Conservation (phyloP, 2,888 invertebrate genomes). For the Hemithea aestivaria region DNA sequence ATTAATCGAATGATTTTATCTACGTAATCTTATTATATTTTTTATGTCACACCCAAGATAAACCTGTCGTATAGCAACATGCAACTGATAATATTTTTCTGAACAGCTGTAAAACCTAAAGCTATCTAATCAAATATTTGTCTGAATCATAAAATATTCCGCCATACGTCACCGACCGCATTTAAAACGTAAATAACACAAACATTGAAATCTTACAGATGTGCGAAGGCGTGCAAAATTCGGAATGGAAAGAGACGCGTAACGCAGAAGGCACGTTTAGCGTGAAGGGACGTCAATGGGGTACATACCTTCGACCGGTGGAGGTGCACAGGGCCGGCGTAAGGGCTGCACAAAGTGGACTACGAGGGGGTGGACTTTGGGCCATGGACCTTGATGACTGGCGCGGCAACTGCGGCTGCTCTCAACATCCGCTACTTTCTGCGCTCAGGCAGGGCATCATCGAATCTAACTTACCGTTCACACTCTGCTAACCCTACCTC, state of each 20-base stretch:
- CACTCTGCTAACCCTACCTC: slow-evolving; percentile 32
- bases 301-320: slow-evolving; percentile 85
- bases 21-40: too few relatives aligned
- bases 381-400: slow-evolving; percentile 89
- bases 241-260: slow-evolving; percentile 75
- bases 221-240: slow-evolving; percentile 78
- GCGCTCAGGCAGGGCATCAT: slow-evolving; percentile 73
- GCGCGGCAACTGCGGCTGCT: slow-evolving; percentile 83
- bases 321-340: slow-evolving; percentile 82
- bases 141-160: too few relatives aligned
- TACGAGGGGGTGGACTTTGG: slow-evolving; percentile 89
- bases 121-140: too few relatives aligned
- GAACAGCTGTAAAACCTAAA: too few relatives aligned
- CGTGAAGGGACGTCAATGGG: slow-evolving; percentile 86
- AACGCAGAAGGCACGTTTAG: slow-evolving; percentile 86
- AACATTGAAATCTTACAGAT: slow-evolving; percentile 63
- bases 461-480: slow-evolving; percentile 50
- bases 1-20: too few relatives aligned
- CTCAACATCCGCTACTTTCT: slow-evolving; percentile 82
- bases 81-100: too few relatives aligned
- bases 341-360: slow-evolving; percentile 75
- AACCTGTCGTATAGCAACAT: too few relatives aligned
- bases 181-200: too few relatives aligned
- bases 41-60: too few relatives aligned
- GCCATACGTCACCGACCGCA: too few relatives aligned